Percentiles rank a stretch among this genome's conserved stretches.
phyloP scores from a whole-genome alignment of 2,113 vertebrate genomes.

The Actinemys pallida region DNA sequence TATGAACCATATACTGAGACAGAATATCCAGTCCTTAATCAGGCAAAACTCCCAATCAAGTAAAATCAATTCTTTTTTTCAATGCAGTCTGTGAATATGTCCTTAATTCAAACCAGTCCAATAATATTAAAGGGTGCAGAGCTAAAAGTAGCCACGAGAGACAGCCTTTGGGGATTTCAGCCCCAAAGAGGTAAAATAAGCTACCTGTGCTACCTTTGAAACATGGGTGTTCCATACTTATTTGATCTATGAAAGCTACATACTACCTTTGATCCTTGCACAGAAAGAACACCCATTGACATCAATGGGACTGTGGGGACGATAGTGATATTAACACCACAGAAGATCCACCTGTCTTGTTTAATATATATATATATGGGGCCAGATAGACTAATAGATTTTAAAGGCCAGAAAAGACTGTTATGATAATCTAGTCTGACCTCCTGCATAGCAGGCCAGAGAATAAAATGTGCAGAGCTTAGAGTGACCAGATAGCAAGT shows the following conservation, averaged over 20 bases:
- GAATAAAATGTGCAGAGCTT: neutral
- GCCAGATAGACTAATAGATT: neutral
- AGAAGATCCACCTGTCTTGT: neutral
- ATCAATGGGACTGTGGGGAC: neutral
- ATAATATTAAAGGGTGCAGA: neutral
- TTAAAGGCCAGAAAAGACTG: neutral
- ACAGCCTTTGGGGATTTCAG: neutral
- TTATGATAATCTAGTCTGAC: neutral
- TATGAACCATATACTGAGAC: neutral
- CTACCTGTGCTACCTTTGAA: neutral
- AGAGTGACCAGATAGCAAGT: too few relatives aligned
- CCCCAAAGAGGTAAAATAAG: neutral
- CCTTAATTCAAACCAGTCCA: constrained; percentile 14
- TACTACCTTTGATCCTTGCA: neutral
- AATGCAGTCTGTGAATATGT: neutral
- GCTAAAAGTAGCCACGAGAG: neutral
- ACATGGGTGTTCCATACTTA: neutral
- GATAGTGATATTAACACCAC: neutral
- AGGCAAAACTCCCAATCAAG: constrained; percentile 15
- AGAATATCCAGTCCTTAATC: neutral
- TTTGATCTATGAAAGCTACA: neutral
- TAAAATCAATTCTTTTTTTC: neutral
- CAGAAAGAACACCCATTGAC: neutral
- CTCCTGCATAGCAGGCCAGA: neutral
- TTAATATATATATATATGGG: neutral